phyloP scores from a whole-genome alignment of 2,888 invertebrate species.

The Acleris literana region DNA sequence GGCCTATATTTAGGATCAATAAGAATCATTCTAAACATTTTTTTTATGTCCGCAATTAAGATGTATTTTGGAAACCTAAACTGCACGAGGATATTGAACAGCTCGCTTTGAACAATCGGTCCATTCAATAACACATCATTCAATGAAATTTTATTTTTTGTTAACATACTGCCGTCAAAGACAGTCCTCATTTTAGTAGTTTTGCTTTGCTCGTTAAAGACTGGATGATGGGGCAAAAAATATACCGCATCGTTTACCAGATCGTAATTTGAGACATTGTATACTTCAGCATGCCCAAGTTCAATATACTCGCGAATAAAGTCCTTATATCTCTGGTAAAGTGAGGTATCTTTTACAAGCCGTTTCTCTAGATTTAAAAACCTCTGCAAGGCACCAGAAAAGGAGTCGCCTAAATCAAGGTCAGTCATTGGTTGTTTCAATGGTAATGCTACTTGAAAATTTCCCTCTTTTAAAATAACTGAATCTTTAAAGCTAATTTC shows the following conservation, averaged over 20 bases:
- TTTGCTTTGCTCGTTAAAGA: conserved; percentile 2
- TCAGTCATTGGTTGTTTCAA: conserved; percentile 6
- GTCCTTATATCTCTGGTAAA: neutral
- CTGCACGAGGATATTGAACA: neutral
- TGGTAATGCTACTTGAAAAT: conserved; percentile 10
- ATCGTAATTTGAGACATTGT: conserved; percentile 1
- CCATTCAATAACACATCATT: conserved; percentile 9
- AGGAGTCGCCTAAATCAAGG: conserved; percentile 3
- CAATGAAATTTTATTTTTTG: neutral
- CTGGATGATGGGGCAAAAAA: conserved; percentile 11
- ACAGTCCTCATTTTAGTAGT: neutral
- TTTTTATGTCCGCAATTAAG: neutral
- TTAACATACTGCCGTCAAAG: conserved; percentile 5
- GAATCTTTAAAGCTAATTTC: conserved; percentile 6
- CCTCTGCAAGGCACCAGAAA: neutral
- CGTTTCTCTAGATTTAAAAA: conserved; percentile 4
- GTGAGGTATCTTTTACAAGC: neutral
- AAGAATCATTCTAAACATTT: conserved; percentile 6
- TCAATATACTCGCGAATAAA: conserved; percentile 7
- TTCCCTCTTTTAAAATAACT: neutral
- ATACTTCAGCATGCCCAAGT: conserved; percentile 1
- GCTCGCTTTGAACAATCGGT: conserved; percentile 1
- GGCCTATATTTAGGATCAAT: neutral
- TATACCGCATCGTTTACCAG: neutral
- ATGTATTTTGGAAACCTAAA: neutral